Percentiles rank a stretch among this genome's conserved stretches.
Conservation (phyloP, 2,888 invertebrate species). For the Drosophila atripex region DNA sequence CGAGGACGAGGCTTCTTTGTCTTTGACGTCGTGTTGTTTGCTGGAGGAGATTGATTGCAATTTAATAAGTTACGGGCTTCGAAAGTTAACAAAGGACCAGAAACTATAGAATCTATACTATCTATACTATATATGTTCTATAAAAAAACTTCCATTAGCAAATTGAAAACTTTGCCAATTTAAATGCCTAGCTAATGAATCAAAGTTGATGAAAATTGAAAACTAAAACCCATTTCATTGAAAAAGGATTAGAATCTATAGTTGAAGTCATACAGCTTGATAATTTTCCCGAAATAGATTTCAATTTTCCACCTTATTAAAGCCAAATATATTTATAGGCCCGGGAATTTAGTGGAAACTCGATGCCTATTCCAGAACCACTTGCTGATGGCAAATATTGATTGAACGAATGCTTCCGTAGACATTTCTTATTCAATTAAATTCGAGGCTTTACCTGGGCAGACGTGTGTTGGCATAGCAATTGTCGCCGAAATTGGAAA, state of each 20-base stretch:
- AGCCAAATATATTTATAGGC: conserved; percentile 5
- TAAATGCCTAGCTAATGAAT: background rate
- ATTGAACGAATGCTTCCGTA: conserved; percentile 24
- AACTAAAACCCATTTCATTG: background rate
- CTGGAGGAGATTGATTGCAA: conserved; percentile 38
- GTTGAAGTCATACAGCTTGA: background rate
- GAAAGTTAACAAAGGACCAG: background rate
- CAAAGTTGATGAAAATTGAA: too few species aligned
- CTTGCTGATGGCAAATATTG: conserved; percentile 12
- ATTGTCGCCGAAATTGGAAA: conserved; percentile 48
- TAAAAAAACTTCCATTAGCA: background rate
- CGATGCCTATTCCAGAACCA: conserved; percentile 1
- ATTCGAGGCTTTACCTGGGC: conserved; percentile 24
- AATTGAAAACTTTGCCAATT: background rate
- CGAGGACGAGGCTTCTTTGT: conserved; percentile 17
- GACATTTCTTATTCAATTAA: conserved; percentile 45
- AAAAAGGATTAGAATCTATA: background rate
- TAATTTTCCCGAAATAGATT: background rate
- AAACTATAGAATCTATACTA: too few species aligned
- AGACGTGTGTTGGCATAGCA: conserved; percentile 38
- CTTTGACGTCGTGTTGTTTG: conserved; percentile 1
- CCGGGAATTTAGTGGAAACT: background rate
- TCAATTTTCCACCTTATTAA: conserved; percentile 2
- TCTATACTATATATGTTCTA: too few species aligned
- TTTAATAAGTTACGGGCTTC: conserved; percentile 33